These are phyloP conservation scores for Eupithecia vulgata DNA, from an alignment of 2,888 invertebrate genomes.

Conservation along the genomic window DNA sequence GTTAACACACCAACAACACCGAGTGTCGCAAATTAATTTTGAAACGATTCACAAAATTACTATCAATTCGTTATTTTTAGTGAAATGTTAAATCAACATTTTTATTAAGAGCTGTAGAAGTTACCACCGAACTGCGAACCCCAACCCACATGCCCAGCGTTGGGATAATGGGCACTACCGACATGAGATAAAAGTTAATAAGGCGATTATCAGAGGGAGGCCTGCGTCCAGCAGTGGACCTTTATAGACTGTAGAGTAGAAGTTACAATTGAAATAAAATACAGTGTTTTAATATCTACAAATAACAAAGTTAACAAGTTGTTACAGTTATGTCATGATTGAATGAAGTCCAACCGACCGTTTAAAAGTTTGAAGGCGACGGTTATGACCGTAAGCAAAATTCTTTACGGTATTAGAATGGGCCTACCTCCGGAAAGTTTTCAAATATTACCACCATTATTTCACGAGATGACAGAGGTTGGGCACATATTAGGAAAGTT, in stretches of 20 bases:
- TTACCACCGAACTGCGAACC: no score
- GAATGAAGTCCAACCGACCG: conserved; percentile 42
- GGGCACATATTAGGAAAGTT: conserved; percentile 84
- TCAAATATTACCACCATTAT: conserved; percentile 84
- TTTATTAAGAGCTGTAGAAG: no score
- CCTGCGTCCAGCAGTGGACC: no score
- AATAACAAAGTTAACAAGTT: conserved; percentile 18
- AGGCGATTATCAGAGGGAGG: no score
- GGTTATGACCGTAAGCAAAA: conserved; percentile 72
- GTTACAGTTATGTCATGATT: conserved; percentile 41
- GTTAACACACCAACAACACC: conserved; percentile 41
- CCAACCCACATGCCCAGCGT: no score
- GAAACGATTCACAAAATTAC: conserved; percentile 23
- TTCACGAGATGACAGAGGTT: conserved; percentile 81
- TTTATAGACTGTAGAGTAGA: no score
- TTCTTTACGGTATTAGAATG: conserved; percentile 75
- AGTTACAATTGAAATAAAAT: conserved; percentile 4
- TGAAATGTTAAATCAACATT: conserved; percentile 17
- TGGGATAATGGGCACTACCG: no score
- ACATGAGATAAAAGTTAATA: no score
- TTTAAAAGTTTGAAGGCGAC: conserved; percentile 63
- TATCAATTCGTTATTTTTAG: conserved; percentile 15
- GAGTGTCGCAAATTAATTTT: conserved; percentile 26
- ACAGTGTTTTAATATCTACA: conserved; percentile 1
- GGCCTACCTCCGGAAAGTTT: conserved; percentile 75